Percentiles rank a stretch among this genome's conserved stretches.
These are phyloP conservation scores for Muscicapa comitata DNA, from an alignment of 2,797 vertebrate species.

Conservation along the genomic window DNA sequence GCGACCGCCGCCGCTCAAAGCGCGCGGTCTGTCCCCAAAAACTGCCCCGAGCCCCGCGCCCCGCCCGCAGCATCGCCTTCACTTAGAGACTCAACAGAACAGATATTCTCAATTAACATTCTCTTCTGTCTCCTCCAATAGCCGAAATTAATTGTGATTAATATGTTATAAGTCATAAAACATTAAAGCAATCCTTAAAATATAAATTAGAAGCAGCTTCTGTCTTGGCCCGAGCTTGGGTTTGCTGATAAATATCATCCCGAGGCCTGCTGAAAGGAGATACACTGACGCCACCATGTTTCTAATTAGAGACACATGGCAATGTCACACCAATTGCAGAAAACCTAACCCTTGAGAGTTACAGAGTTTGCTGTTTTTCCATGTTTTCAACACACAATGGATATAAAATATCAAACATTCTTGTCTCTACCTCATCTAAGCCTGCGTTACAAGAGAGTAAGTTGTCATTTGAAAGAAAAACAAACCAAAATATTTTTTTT, in stretches of 20 bases:
- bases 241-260: slow-evolving; percentile 70
- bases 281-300: slow-evolving; percentile 59
- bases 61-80: too few relatives aligned
- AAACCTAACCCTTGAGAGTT: slow-evolving; percentile 51
- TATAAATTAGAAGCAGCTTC: slow-evolving; percentile 73
- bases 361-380: slow-evolving; percentile 13
- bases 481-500: not conserved
- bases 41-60: too few relatives aligned
- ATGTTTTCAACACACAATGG: slow-evolving; percentile 31
- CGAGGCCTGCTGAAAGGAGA: slow-evolving; percentile 62
- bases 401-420: slow-evolving; percentile 57
- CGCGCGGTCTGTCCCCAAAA: too few relatives aligned
- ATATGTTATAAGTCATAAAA: slow-evolving; percentile 68
- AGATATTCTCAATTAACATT: slow-evolving; percentile 47
- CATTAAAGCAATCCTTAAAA: slow-evolving; percentile 57
- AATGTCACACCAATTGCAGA: slow-evolving; percentile 51
- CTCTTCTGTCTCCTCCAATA: slow-evolving; percentile 57
- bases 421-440: slow-evolving; percentile 31
- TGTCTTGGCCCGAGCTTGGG: slow-evolving; percentile 51
- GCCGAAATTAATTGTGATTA: slow-evolving; percentile 66
- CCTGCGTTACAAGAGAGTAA: not conserved
- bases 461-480: slow-evolving; percentile 24
- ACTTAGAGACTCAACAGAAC: not conserved
- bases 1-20: too few relatives aligned
- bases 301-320: slow-evolving; percentile 65